phyloP scores from a whole-genome alignment of 1,140 invertebrate genomes.

The Hirudo medicinalis region DNA sequence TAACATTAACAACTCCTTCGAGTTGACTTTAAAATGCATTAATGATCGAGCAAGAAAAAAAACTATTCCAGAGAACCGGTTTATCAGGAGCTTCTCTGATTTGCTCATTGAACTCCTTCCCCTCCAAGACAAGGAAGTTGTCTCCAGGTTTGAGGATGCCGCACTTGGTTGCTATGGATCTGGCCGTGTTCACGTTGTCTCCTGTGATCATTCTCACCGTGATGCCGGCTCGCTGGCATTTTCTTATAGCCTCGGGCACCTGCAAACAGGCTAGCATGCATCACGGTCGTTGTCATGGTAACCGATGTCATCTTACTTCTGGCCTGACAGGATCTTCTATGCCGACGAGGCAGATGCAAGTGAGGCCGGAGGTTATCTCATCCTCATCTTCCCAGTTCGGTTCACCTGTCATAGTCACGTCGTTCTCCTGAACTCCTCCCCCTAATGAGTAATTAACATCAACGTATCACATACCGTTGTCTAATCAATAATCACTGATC shows the following conservation, averaged over 20 bases:
- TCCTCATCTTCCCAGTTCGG: constrained; percentile 98
- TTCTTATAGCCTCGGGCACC: constrained; percentile 86
- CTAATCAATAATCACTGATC: too few species aligned
- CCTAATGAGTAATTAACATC: background rate
- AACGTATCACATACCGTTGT: too few species aligned
- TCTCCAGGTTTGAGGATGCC: constrained; percentile 52
- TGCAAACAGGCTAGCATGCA: constrained; percentile 20
- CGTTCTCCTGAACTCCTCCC: background rate
- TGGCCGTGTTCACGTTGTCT: constrained; percentile 69
- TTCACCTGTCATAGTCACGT: constrained; percentile 47
- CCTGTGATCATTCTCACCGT: constrained; percentile 58
- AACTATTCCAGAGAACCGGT: constrained; percentile 48
- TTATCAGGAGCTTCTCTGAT: constrained; percentile 39
- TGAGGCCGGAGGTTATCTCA: constrained; percentile 72
- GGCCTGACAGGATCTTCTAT: constrained; percentile 97
- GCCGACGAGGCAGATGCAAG: constrained; percentile 87
- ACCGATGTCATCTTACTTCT: constrained; percentile 51
- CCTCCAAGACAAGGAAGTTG: constrained; percentile 54
- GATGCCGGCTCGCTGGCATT: constrained; percentile 94
- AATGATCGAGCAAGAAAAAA: too few species aligned
- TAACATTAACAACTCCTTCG: too few species aligned
- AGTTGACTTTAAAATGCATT: too few species aligned
- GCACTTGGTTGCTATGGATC: constrained; percentile 57
- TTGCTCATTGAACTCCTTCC: constrained; percentile 45
- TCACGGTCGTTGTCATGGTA: too few species aligned